These are phyloP conservation scores for Drosophila austrosaltans DNA, from an alignment of 2,888 invertebrate genomes.

Conservation along the genomic window DNA sequence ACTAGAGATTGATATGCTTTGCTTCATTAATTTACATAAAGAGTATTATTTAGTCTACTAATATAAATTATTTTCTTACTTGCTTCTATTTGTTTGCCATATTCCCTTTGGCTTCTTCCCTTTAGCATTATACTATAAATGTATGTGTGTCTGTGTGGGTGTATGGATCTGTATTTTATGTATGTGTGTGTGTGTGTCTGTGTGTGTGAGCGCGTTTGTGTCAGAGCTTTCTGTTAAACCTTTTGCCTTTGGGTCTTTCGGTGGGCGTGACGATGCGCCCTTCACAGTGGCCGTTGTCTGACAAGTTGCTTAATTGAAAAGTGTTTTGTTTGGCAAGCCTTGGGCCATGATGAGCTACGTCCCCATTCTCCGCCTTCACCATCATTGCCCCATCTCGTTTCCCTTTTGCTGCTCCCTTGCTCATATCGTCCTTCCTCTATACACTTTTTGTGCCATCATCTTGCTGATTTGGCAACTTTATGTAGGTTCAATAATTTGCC, in stretches of 20 bases:
- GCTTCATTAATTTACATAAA: not conserved
- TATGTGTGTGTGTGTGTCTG: slow-evolving; percentile 23
- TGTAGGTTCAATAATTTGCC: slow-evolving; percentile 67
- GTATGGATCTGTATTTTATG: slow-evolving; percentile 18
- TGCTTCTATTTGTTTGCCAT: slow-evolving; percentile 40
- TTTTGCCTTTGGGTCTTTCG: slow-evolving; percentile 45
- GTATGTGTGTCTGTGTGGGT: slow-evolving; percentile 1
- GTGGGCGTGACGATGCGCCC: slow-evolving; percentile 40
- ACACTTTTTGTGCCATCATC: slow-evolving; percentile 15
- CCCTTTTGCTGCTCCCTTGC: slow-evolving; percentile 11
- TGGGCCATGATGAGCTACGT: slow-evolving; percentile 16
- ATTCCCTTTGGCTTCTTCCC: slow-evolving; percentile 28
- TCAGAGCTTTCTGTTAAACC: slow-evolving; percentile 55
- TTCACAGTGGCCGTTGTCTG: slow-evolving; percentile 47
- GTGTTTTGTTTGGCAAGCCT: slow-evolving; percentile 64
- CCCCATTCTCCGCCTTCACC: slow-evolving; percentile 11
- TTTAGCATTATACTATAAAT: slow-evolving; percentile 15
- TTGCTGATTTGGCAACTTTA: slow-evolving; percentile 60
- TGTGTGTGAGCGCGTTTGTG: slow-evolving; percentile 21
- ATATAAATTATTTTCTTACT: not conserved
- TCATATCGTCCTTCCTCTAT: not conserved
- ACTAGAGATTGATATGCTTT: no score
- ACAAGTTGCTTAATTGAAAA: slow-evolving; percentile 78
- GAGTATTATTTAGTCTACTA: slow-evolving; percentile 9
- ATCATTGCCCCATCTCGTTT: not conserved